Conservation (phyloP, 2,113 vertebrate species). For the Fregetta grallaria region DNA sequence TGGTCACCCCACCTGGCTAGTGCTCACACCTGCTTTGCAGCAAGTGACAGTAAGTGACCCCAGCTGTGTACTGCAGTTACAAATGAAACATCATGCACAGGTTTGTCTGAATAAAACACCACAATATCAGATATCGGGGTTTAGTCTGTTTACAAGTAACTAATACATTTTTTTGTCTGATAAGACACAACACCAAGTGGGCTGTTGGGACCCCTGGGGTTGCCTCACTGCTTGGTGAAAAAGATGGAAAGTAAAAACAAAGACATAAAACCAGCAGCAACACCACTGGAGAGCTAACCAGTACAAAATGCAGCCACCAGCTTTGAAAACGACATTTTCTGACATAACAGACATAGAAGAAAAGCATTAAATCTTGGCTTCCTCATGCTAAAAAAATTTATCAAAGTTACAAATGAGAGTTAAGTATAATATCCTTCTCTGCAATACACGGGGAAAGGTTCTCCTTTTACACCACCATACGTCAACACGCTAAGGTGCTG, state of each 20-base stretch:
- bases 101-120: not conserved
- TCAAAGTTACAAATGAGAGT: not conserved
- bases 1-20: not conserved
- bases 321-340: not conserved
- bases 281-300: not conserved
- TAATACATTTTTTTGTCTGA: not conserved
- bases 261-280: not conserved
- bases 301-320: not conserved
- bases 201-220: not conserved
- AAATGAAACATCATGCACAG: not conserved
- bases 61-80: not conserved
- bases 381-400: not conserved
- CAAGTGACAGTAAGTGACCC: not conserved
- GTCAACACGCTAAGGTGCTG: not conserved
- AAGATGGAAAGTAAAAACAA: not conserved
- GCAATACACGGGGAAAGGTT: not conserved
- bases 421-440: not conserved
- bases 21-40: not conserved
- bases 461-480: not conserved
- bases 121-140: accelerated
- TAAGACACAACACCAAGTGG: not conserved
- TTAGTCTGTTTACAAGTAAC: not conserved
- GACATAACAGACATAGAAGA: not conserved
- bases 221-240: not conserved
- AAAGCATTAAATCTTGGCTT: not conserved